A percentile compares a stretch with the other conserved stretches of the same genome.
phyloP scores from a whole-genome alignment of 2,113 vertebrate genomes.

The Centropus unirufus region DNA sequence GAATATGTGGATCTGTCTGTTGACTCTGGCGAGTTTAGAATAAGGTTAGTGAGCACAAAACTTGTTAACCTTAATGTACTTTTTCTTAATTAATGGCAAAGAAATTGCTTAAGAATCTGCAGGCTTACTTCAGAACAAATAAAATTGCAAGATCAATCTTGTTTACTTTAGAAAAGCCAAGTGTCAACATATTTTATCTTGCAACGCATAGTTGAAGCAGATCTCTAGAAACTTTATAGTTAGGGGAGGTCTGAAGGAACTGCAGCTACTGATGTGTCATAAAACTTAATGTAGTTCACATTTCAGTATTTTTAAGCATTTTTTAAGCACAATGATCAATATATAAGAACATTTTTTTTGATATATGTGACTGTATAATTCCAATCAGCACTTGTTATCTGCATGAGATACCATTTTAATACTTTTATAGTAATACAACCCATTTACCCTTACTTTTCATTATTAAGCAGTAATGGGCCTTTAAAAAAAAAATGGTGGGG shows the following conservation, averaged over 20 bases:
- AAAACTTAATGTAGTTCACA: background rate
- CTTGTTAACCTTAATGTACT: background rate
- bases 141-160: background rate
- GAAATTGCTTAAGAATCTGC: background rate
- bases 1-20: background rate
- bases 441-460: background rate
- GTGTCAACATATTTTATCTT: background rate
- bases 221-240: background rate
- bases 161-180: background rate
- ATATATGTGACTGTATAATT: background rate
- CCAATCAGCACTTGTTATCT: background rate
- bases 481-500: background rate
- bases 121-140: background rate
- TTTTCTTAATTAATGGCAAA: background rate
- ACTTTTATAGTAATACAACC: background rate
- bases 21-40: background rate
- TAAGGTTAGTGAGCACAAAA: background rate
- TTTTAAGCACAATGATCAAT: background rate
- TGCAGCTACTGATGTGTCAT: background rate
- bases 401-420: no score
- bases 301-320: background rate
- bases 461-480: background rate
- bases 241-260: background rate
- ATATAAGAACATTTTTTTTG: background rate
- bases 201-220: background rate